Evolutionary conservation across 2,113 vertebrate species (phyloP).

Genomic region (Myrmecophaga tridactyla): DNA sequence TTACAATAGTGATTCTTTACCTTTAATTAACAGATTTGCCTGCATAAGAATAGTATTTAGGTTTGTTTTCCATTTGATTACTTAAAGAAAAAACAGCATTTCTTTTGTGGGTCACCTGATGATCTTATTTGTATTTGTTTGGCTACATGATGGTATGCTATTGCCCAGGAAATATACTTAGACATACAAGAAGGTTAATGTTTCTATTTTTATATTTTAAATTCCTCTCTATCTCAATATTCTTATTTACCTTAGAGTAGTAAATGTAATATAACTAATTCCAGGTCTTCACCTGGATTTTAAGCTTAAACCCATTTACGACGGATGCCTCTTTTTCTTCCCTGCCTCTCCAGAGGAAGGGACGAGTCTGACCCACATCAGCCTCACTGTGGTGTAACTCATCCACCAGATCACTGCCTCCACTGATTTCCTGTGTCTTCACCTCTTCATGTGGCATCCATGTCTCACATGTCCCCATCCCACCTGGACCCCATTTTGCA

Average conservation of each 20-base stretch:
- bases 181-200: not conserved
- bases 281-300: not conserved
- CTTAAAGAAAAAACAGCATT: not conserved
- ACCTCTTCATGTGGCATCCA: not conserved
- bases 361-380: not conserved
- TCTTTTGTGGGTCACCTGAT: not conserved
- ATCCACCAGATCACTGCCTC: not conserved
- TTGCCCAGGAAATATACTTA: not conserved
- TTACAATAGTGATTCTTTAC: not conserved
- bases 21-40: not conserved
- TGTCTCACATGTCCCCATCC: not conserved
- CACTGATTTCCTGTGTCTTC: not conserved
- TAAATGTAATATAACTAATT: not conserved
- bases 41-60: not conserved
- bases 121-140: not conserved
- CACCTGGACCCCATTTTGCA: not conserved
- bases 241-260: not conserved
- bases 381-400: not conserved
- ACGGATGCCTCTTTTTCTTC: not conserved
- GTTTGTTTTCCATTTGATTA: not conserved
- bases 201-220: not conserved
- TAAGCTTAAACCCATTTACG: not conserved
- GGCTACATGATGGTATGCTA: not conserved
- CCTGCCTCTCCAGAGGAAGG: not conserved
- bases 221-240: not conserved